Conservation (phyloP, 2,888 invertebrate species). For the Automeris io region DNA sequence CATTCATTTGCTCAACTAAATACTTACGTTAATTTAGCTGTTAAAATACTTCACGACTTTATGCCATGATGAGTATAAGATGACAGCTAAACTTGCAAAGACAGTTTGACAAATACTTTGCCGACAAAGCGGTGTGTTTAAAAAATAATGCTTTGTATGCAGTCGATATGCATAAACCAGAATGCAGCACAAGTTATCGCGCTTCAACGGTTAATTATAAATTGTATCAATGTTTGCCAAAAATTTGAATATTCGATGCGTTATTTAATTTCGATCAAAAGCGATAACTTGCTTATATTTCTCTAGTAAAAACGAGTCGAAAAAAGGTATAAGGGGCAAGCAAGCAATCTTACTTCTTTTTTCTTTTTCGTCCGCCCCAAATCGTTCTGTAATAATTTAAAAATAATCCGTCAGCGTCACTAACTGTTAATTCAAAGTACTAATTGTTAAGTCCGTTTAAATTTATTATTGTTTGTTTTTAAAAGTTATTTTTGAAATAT, state of each 20-base stretch:
- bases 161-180: constrained; percentile 57
- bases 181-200: constrained; percentile 73
- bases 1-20: constrained; percentile 37
- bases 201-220: constrained; percentile 29
- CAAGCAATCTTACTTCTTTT: constrained; percentile 96
- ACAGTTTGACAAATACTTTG: constrained; percentile 43
- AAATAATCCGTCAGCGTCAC: constrained; percentile 57
- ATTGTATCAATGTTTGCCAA: constrained; percentile 49
- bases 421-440: no score
- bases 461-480: constrained; percentile 16
- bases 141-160: constrained; percentile 61
- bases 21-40: constrained; percentile 63
- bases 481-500: no score
- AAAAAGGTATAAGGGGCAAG: constrained; percentile 76
- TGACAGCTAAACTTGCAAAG: constrained; percentile 60
- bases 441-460: no score
- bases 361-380: constrained; percentile 98
- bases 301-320: constrained; percentile 73
- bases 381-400: constrained; percentile 86
- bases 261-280: constrained; percentile 50
- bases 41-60: constrained; percentile 19
- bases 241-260: constrained; percentile 34
- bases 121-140: constrained; percentile 70
- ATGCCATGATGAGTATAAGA: constrained; percentile 12
- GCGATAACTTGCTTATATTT: constrained; percentile 72